Evolutionary conservation across 2,113 vertebrate genomes (phyloP), one percentile per base, ranked within the genome.

Genomic region (Capreolus pygargus): DNA sequence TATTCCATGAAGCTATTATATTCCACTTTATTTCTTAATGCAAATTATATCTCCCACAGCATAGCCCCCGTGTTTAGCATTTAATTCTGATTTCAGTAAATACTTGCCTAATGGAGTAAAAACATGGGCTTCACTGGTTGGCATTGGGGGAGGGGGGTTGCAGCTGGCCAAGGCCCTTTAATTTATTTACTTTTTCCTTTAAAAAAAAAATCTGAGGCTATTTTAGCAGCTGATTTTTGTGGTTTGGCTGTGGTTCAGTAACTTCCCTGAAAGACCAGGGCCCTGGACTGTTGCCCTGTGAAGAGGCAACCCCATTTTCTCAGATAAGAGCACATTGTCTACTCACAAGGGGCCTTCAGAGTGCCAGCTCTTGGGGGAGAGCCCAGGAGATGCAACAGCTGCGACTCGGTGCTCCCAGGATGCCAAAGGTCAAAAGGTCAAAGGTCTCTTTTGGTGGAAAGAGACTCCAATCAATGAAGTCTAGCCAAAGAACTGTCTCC

Each of bases 251-350:
- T 78, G 50, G 52, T 97, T 93, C 93, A 93, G 54, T 74, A 91
- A 97, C 94, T 94, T 92, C 55, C 90, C 89, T 96, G 74, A 93
- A 88, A 97, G 88, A 86, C 76, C 33, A 92, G 60, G 76, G 15
- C 78, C 91, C 76, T 81, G 90, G 87, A 84, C 55, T 25, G 7
- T 33, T 94, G 92, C 82, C 91, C 76, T 83, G 67, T 54, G 67
- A 97, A 97, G 97, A 95, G 57, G 50, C 14, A 6, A 91, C 45
- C 81, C 43, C 76, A 91, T 88, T 47, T 47, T 93, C 76, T 88
- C 39, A 39, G 76, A 95, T 97, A 98, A 97, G 85, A 98, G 93
- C 9, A 39, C 33, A 67, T 94, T 97, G 94, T 97, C 86, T 90
- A 15, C 52, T 91, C 93, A 97, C 85, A 95, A 92, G 61, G 36